Evolutionary conservation across 1,140 invertebrate genomes (phyloP), one percentile per base, ranked within the genome.

Genomic region (Nephila pilipes): DNA sequence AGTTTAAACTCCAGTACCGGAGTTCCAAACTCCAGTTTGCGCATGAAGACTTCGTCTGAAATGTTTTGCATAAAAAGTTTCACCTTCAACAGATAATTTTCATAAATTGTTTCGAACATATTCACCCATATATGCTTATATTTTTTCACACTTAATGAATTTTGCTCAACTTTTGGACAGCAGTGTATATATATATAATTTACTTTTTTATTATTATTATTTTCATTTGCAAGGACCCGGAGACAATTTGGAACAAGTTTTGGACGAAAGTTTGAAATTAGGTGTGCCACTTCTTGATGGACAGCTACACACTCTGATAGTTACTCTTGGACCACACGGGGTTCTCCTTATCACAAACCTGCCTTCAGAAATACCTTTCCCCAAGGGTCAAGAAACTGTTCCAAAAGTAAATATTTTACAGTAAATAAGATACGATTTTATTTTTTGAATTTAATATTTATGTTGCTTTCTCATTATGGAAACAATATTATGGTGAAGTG

Each of bases 301-400:
- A 22, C 20, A 65, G 10, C n/a, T 93, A 0, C 93, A 93, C 32
- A 90, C 88, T 20, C 36, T 93, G 12, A 54, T 93, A 4, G 88
- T 93, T 1, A 93, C 93, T 20, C 63, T 93, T 3, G 3, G 95
- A 95, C 18, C 95, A 96, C 0, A 97, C 97, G 96, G 96, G 96
- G 65, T 95, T 95, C 79, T 83, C 2, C 65, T 94, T 14, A 58
- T 94, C 4, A 93, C 90, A 12, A 89, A 65, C 55, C 16, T 87
- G 6, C 16, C 32, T 0, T 58, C 36, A 55, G 87, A 85, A 25
- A 88, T 83, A 20, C 75, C 46, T 6, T 94, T 95, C 81, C 29
- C 87, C 93, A 90, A 94, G 85, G 79, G 85, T 94, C 2, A 57
- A 90, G 1, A 96, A 95, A 18, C 36, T n/a, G 29, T 22, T 29